Base-by-base conservation (phyloP, 2,113 vertebrate species). In the Gnathonemus echidnorhynchus region DNA sequence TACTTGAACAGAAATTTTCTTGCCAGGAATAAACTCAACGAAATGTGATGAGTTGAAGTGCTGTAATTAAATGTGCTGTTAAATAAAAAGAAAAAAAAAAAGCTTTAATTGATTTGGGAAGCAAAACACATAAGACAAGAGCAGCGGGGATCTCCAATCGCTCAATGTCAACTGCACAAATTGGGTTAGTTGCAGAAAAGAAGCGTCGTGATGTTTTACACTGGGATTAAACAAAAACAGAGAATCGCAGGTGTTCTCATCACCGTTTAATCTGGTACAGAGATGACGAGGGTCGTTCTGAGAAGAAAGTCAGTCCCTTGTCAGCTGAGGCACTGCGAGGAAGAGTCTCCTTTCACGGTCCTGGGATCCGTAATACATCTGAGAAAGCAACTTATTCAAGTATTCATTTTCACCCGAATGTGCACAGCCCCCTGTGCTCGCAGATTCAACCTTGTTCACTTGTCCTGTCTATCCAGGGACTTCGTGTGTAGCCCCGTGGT, bases 21-120 rank as follows among this genome's bases (percentile, higher is more conserved):
- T 42, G 74, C 74, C 74, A 80, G 31, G 35, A 80, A 80, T 80
- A 49, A 86, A 86, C 83, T 86, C 19, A 24, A 11, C 74, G 11
- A 49, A 86, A 86, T 86, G 83, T 86, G 83, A 86, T 49, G 42
- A 86, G 35, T 5, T 80, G 74, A 80, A 80, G 74, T 80, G 74
- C 35, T 8, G 35, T 80, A 80, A 80, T 80, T 80, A 80, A 80
- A 80, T 80, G 74, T 80, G 74, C 35, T 3, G 31, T 70, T 27
- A 66, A 66, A 66, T 27, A 66, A 66, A 70, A 80, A 19, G 5
- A 13, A 8, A 85, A 49, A 48, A 46, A 45, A 85, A 19, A 52
- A 62, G 2, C 56, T 56, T 56, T n/a, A 62, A n/a, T 80, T 80
- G 35, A 80, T 42, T 27, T 86, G 83, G 83, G 83, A 49, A 49